These are phyloP conservation scores for Podargus strigoides DNA, from an alignment of 2,797 vertebrate species.

Conservation along the genomic window DNA sequence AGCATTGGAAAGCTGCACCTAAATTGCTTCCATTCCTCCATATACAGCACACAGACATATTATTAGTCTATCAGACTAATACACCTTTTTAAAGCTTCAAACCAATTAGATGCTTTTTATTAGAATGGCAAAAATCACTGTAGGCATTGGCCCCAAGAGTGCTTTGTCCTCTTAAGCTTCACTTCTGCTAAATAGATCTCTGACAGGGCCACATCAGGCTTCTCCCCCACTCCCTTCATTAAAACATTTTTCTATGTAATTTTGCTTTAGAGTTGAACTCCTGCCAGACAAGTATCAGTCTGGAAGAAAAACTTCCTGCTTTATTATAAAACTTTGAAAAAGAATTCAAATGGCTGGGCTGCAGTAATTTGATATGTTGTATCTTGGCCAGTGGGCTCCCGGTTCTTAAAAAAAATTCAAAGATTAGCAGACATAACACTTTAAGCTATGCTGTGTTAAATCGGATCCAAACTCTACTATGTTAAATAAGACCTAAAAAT, in stretches of 20 bases:
- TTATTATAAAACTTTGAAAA: conserved; percentile 17
- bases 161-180: background rate
- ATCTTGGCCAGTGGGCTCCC: background rate
- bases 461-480: background rate
- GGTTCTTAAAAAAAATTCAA: background rate
- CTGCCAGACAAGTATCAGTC: background rate
- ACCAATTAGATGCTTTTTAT: background rate
- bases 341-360: conserved; percentile 7
- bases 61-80: background rate
- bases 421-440: conserved; percentile 35
- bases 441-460: background rate
- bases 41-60: fast-evolving
- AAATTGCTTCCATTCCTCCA: background rate
- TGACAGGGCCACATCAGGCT: background rate
- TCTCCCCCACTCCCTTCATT: background rate
- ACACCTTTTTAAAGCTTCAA: background rate
- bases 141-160: background rate
- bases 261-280: background rate
- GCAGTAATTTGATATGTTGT: background rate
- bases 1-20: background rate
- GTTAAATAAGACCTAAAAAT: background rate
- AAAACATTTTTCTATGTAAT: background rate
- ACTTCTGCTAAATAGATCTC: background rate
- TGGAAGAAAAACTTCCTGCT: conserved; percentile 39
- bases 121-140: background rate